These are phyloP conservation scores for Yasuhikotakia modesta DNA, from an alignment of 2,797 vertebrate genomes.

Conservation along the genomic window DNA sequence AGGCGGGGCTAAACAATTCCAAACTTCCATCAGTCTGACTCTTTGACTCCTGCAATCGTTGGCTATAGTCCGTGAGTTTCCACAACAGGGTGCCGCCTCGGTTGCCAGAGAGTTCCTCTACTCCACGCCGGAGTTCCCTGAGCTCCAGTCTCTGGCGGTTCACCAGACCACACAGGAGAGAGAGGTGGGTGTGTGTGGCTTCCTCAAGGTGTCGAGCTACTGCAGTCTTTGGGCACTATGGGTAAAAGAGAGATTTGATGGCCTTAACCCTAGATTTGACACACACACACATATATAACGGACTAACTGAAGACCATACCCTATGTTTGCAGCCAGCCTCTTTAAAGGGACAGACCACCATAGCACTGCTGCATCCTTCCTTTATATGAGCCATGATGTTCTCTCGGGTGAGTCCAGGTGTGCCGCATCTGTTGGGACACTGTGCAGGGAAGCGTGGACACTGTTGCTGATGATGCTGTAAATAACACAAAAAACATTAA, in stretches of 20 bases:
- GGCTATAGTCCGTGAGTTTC: slow-evolving; percentile 91
- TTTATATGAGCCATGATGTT: slow-evolving; percentile 90
- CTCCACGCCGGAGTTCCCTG: slow-evolving; percentile 87
- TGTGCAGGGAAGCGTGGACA: slow-evolving; percentile 91
- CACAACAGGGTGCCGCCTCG: slow-evolving; percentile 92
- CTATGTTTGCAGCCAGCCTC: slow-evolving; percentile 97
- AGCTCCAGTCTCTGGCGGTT: slow-evolving; percentile 94
- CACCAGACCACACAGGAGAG: slow-evolving; percentile 92
- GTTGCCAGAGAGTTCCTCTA: slow-evolving; percentile 94
- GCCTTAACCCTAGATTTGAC: no score
- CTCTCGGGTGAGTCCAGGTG: slow-evolving; percentile 87
- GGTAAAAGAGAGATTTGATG: slow-evolving; percentile 38
- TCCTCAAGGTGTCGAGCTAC: slow-evolving; percentile 92
- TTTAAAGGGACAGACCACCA: slow-evolving; percentile 95
- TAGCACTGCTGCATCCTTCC: slow-evolving; percentile 89
- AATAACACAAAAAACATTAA: slow-evolving; percentile 9
- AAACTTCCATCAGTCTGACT: slow-evolving; percentile 81
- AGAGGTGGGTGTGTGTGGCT: slow-evolving; percentile 88
- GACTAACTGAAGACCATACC: no score
- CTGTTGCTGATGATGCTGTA: slow-evolving; percentile 94
- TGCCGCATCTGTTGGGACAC: slow-evolving; percentile 94
- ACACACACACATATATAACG: no score
- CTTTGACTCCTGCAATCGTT: slow-evolving; percentile 93
- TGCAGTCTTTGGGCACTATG: slow-evolving; percentile 94
- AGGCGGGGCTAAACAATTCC: slow-evolving; percentile 95